Percentiles rank a stretch among this genome's conserved stretches.
These are phyloP conservation scores for Philopotamus ludificatus DNA, from an alignment of 1,140 invertebrate species.

Conservation along the genomic window DNA sequence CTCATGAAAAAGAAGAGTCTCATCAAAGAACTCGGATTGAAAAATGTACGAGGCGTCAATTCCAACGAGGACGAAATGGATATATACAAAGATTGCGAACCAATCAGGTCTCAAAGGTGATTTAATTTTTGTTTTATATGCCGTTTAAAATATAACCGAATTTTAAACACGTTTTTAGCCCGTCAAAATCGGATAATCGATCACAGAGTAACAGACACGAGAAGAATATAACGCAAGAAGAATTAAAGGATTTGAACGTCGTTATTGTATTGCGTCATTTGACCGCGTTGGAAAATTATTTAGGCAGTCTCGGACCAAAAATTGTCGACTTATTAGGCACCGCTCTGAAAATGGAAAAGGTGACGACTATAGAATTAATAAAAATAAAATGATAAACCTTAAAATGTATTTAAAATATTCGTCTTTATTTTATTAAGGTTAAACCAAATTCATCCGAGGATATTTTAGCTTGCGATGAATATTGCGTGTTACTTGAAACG, in stretches of 20 bases:
- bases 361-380: slow-evolving; percentile 43
- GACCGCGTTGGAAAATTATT: slow-evolving; percentile 74
- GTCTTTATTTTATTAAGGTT: slow-evolving; percentile 43
- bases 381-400: slow-evolving; percentile 1
- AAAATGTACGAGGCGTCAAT: too few relatives aligned
- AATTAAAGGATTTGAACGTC: slow-evolving; percentile 50
- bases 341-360: slow-evolving; percentile 75
- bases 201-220: background rate
- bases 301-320: slow-evolving; percentile 77
- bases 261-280: slow-evolving; percentile 71
- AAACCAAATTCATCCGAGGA: slow-evolving; percentile 72
- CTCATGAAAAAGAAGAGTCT: too few relatives aligned
- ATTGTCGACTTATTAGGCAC: slow-evolving; percentile 70
- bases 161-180: too few relatives aligned
- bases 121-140: too few relatives aligned
- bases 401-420: background rate
- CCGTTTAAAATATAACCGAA: too few relatives aligned
- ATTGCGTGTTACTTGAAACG: slow-evolving; percentile 75
- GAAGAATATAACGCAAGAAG: slow-evolving; percentile 16
- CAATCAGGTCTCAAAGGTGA: too few relatives aligned
- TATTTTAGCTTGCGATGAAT: slow-evolving; percentile 66
- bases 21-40: too few relatives aligned
- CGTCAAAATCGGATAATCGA: too few relatives aligned
- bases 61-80: too few relatives aligned
- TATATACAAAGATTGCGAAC: too few relatives aligned